phyloP scores from a whole-genome alignment of 2,113 vertebrate species.

The Neodon shergylaensis region DNA sequence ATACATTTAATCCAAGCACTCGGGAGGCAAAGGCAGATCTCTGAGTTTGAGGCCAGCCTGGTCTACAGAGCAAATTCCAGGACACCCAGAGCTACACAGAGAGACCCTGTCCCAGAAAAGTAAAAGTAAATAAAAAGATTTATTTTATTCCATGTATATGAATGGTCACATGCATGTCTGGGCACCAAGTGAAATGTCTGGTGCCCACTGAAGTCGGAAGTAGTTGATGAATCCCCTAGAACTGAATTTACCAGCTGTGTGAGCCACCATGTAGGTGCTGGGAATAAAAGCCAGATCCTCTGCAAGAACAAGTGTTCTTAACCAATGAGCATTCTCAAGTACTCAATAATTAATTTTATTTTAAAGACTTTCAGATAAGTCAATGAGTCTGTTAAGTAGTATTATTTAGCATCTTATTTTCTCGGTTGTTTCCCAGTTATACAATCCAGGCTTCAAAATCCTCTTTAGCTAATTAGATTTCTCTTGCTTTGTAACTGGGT shows the following conservation, averaged over 20 bases:
- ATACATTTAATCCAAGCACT: neutral
- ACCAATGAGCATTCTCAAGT: neutral
- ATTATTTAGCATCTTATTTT: constrained; percentile 27
- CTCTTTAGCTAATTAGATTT: neutral
- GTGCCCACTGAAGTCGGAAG: neutral
- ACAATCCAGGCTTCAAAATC: neutral
- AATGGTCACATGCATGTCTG: neutral
- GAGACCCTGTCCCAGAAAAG: neutral
- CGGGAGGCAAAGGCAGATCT: neutral
- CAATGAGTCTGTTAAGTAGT: neutral
- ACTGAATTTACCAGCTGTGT: neutral
- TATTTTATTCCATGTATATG: neutral
- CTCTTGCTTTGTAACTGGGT: neutral
- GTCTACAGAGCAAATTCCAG: neutral
- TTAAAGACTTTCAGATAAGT: neutral
- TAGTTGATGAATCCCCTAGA: neutral
- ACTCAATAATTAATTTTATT: neutral
- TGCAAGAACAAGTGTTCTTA: neutral
- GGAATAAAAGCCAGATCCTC: neutral
- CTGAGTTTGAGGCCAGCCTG: neutral
- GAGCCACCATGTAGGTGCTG: neutral
- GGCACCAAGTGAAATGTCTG: neutral
- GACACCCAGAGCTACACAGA: neutral
- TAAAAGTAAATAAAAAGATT: neutral
- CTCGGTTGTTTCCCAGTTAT: constrained; percentile 1